Evolutionary conservation across 2,797 vertebrate genomes (phyloP).

Genomic region (Buphagus erythrorhynchus): DNA sequence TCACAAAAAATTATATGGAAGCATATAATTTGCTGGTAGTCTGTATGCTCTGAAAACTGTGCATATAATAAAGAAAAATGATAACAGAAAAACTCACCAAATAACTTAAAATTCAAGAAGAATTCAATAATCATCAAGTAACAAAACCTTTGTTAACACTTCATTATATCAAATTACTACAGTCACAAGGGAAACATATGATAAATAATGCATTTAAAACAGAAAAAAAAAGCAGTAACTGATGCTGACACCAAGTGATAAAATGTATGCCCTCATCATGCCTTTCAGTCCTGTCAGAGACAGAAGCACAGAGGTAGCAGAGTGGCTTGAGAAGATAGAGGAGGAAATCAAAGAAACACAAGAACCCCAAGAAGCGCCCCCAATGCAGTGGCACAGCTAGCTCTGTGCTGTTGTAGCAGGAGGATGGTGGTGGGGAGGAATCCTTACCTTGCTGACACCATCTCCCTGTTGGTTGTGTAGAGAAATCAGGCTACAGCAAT

Average conservation of each 20-base stretch:
- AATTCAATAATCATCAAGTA: neutral
- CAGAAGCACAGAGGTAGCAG: neutral
- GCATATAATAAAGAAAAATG: neutral
- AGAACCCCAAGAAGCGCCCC: neutral
- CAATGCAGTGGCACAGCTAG: neutral
- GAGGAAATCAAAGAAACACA: neutral
- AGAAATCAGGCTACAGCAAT: neutral
- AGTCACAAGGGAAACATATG: neutral
- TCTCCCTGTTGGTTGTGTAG: neutral
- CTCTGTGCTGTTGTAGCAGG: accelerated
- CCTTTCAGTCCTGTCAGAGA: neutral
- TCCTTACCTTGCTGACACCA: neutral
- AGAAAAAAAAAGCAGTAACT: neutral
- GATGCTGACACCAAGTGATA: neutral
- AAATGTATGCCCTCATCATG: neutral
- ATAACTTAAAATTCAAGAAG: neutral
- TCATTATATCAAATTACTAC: neutral
- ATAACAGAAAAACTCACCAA: neutral
- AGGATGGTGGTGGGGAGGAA: neutral
- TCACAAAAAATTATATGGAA: neutral
- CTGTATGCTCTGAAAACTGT: neutral
- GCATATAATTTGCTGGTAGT: neutral
- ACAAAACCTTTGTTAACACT: neutral
- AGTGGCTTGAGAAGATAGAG: neutral
- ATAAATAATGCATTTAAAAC: neutral